Conservation (phyloP, 30 jellyfish, hydroid and myxozoan species). For the Hydra vulgaris region DNA sequence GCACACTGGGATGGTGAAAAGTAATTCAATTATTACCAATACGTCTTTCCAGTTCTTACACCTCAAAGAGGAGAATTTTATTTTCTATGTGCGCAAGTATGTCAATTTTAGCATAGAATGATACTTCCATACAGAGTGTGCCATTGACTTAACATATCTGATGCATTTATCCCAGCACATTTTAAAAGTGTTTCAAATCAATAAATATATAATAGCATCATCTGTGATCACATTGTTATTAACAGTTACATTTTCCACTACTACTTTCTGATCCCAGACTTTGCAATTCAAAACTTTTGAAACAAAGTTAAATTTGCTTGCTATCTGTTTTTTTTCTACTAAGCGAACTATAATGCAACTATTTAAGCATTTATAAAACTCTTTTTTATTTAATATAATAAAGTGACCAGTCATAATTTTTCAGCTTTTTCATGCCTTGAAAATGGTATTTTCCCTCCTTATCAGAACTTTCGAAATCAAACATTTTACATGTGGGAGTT, state of each 20-base stretch:
- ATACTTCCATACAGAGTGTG: too few relatives aligned
- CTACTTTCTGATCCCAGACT: conserved; percentile 11
- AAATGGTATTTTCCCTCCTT: background rate
- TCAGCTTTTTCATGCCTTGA: conserved; percentile 1
- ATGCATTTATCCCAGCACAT: too few relatives aligned
- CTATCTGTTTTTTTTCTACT: conserved; percentile 16
- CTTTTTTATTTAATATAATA: background rate
- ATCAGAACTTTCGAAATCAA: background rate
- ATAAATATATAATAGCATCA: background rate
- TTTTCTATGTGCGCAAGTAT: background rate
- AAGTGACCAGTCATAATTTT: background rate
- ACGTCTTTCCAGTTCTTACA: conserved; percentile 1
- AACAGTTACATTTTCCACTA: background rate
- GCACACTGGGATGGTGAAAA: conserved; percentile 23
- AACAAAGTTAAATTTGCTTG: background rate
- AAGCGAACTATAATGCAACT: background rate
- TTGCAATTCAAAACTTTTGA: conserved; percentile 2
- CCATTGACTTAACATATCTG: too few relatives aligned
- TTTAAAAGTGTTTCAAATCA: conserved; percentile 20
- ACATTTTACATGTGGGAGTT: background rate
- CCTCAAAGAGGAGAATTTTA: background rate
- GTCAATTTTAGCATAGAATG: too few relatives aligned
- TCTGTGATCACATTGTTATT: conserved; percentile 20
- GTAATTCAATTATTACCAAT: too few relatives aligned
- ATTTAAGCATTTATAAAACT: background rate